These are phyloP conservation scores for Caenorhabditis angaria DNA, from an alignment of 2,888 invertebrate genomes.

Conservation along the genomic window DNA sequence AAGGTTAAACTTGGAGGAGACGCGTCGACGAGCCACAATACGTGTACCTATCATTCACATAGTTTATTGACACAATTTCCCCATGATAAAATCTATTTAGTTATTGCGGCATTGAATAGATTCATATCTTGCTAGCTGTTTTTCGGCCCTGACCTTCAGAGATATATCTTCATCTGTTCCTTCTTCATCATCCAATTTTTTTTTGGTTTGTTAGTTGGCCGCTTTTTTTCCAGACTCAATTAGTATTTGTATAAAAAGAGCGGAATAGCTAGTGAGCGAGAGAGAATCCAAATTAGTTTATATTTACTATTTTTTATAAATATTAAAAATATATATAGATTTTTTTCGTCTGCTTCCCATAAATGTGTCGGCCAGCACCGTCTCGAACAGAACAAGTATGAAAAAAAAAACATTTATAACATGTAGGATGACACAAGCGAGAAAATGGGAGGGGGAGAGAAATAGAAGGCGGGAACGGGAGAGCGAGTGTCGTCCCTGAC, in stretches of 20 bases:
- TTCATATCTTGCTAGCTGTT: conserved; percentile 11
- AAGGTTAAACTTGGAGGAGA: background rate
- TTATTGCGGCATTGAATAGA: background rate
- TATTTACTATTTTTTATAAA: too few relatives aligned
- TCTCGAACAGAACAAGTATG: too few relatives aligned
- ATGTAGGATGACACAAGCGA: background rate
- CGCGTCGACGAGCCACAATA: conserved; percentile 8
- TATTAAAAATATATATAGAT: too few relatives aligned
- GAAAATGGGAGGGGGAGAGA: background rate
- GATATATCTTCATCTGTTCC: background rate
- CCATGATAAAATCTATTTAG: background rate
- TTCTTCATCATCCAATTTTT: background rate
- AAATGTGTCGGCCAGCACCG: too few relatives aligned
- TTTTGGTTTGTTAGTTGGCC: too few relatives aligned
- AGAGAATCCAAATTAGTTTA: too few relatives aligned
- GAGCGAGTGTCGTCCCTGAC: background rate
- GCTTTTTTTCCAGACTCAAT: too few relatives aligned
- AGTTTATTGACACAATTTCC: background rate
- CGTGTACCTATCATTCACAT: conserved; percentile 38
- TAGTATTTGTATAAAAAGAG: too few relatives aligned
- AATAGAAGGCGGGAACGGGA: background rate
- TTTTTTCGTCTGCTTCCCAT: too few relatives aligned
- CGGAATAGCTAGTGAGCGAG: too few relatives aligned
- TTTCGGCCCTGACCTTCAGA: background rate
- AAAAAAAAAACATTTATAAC: background rate